A percentile compares a stretch with the other conserved stretches of the same genome.
Evolutionary conservation across 1,140 invertebrate genomes (phyloP).

Genomic region (Phocides pigmalion): DNA sequence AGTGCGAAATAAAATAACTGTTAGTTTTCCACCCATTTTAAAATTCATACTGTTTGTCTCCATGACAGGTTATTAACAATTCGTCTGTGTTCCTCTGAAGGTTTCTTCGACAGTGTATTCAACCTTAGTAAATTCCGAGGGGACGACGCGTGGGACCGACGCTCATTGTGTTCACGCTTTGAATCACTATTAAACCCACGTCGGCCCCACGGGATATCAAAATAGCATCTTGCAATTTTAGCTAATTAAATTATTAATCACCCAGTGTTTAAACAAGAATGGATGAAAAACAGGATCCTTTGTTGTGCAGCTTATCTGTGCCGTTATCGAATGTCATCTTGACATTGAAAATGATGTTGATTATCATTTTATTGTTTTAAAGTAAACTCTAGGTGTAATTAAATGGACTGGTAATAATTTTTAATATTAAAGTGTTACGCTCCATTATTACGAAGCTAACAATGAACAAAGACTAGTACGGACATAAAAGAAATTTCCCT

Average conservation of each 20-base stretch:
- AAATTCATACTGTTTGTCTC: neutral
- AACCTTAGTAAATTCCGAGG: conserved; percentile 32
- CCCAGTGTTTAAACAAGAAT: conserved; percentile 17
- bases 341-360: conserved; percentile 1
- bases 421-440: too few relatives aligned
- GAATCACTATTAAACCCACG: conserved; percentile 40
- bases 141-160: conserved; percentile 36
- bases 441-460: too few relatives aligned
- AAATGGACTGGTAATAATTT: too few relatives aligned
- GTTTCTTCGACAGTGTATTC: conserved; percentile 12
- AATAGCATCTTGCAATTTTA: conserved; percentile 28
- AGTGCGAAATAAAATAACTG: too few relatives aligned
- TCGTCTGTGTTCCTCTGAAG: conserved; percentile 8
- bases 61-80: conserved; percentile 12
- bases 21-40: neutral
- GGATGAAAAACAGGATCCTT: conserved; percentile 12
- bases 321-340: neutral
- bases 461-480: too few relatives aligned
- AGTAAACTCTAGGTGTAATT: too few relatives aligned
- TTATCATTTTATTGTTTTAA: too few relatives aligned
- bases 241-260: conserved; percentile 34
- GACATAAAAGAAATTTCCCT: too few relatives aligned
- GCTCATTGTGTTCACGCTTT: conserved; percentile 41
- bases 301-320: conserved; percentile 12
- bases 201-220: conserved; percentile 27